phyloP scores from a whole-genome alignment of 2,113 vertebrate genomes.

The Coryphaenoides rupestris region DNA sequence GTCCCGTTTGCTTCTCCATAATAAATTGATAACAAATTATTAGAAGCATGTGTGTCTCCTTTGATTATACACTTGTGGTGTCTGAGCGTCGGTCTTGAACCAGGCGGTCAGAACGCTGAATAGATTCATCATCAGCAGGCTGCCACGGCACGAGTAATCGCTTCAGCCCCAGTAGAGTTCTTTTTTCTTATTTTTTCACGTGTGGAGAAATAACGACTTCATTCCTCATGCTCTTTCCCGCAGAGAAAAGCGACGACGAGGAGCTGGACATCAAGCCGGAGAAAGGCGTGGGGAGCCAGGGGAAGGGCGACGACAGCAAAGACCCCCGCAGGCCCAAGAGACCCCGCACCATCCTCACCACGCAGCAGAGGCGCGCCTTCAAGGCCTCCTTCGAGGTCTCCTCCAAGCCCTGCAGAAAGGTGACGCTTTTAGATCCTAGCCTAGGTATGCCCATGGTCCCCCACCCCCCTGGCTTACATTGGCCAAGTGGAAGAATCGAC shows the following conservation, averaged over 20 bases:
- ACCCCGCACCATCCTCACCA: slow-evolving; percentile 95
- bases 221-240: slow-evolving; percentile 32
- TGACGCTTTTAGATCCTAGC: slow-evolving; percentile 32
- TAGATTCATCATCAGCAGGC: slow-evolving; percentile 57
- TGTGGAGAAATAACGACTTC: slow-evolving; percentile 30
- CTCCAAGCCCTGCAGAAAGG: slow-evolving; percentile 97
- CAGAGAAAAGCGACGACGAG: slow-evolving; percentile 98
- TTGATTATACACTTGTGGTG: slow-evolving; percentile 62
- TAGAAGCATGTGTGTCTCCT: slow-evolving; percentile 76
- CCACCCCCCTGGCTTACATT: slow-evolving; percentile 23
- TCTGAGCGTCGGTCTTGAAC: slow-evolving; percentile 59
- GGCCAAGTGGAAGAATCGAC: slow-evolving; percentile 21
- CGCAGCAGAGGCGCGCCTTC: slow-evolving; percentile 94
- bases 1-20: slow-evolving; percentile 55
- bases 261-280: slow-evolving; percentile 92
- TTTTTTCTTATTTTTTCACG: slow-evolving; percentile 9
- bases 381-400: slow-evolving; percentile 98
- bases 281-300: slow-evolving; percentile 82
- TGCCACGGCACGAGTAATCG: slow-evolving; percentile 52
- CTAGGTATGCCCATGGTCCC: not conserved
- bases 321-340: slow-evolving; percentile 93
- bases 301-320: slow-evolving; percentile 91
- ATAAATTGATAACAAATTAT: slow-evolving; percentile 74
- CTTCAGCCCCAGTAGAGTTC: slow-evolving; percentile 45
- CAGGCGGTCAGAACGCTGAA: slow-evolving; percentile 48